Evolutionary conservation across 35 echinoderm and acorn worm species (phyloP).

Genomic region (Eucidaris tribuloides): DNA sequence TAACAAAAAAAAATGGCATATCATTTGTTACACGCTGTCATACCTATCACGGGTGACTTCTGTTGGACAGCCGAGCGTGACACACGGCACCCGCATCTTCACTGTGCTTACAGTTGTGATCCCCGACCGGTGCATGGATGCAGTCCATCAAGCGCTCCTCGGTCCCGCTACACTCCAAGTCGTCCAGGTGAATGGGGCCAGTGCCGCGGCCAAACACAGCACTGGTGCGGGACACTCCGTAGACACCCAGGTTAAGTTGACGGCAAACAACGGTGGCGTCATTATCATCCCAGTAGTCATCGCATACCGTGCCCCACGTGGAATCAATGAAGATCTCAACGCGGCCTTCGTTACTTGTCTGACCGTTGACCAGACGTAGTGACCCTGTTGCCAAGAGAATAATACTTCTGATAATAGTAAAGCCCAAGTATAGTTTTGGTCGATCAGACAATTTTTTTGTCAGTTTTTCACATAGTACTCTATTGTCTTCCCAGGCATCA

Average conservation of each 20-base stretch:
- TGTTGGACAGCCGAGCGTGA: too few species aligned
- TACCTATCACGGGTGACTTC: neutral
- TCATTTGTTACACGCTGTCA: too few species aligned
- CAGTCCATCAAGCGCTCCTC: constrained; percentile 16
- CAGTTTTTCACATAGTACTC: too few species aligned
- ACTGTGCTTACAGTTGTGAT: constrained; percentile 38
- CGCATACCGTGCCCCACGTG: neutral
- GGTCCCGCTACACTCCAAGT: constrained; percentile 7
- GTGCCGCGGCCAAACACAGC: constrained; percentile 13
- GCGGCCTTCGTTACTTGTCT: neutral
- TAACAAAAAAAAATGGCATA: too few species aligned
- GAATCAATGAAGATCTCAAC: constrained; percentile 4
- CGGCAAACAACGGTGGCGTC: neutral
- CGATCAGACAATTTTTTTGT: too few species aligned
- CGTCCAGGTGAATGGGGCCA: constrained; percentile 20
- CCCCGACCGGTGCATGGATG: neutral
- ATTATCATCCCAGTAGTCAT: neutral
- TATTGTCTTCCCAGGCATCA: too few species aligned
- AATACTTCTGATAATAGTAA: too few species aligned
- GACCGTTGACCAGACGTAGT: neutral
- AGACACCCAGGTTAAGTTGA: neutral
- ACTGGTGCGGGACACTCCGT: neutral
- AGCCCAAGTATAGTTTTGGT: too few species aligned
- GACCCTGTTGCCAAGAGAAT: too few species aligned
- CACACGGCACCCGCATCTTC: constrained; percentile 45